phyloP scores from a whole-genome alignment of 2,797 vertebrate genomes.

The Crenichthys baileyi region DNA sequence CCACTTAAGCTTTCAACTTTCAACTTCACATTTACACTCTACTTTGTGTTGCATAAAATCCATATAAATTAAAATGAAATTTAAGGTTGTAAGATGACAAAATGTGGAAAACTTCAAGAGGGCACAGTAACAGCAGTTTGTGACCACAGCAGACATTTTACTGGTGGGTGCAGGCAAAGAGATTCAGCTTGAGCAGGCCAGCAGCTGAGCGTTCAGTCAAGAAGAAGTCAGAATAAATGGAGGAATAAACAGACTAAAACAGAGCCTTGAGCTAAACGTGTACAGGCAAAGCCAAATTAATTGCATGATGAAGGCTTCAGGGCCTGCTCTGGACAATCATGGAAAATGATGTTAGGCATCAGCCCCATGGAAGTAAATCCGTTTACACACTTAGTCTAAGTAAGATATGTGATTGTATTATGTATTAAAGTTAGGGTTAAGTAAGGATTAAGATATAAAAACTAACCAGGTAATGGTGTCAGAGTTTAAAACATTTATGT shows the following conservation, averaged over 20 bases:
- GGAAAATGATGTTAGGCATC: conserved; percentile 31
- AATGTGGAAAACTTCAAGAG: neutral
- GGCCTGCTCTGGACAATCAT: conserved; percentile 30
- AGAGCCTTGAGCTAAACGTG: conserved; percentile 25
- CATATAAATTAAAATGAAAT: neutral
- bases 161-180: conserved; percentile 27
- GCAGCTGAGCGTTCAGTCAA: conserved; percentile 29
- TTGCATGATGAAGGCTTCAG: conserved; percentile 33
- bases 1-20: neutral
- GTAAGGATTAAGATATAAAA: neutral
- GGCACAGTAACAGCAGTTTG: conserved; percentile 34
- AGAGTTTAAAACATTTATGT: neutral
- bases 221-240: conserved; percentile 45
- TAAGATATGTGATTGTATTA: neutral
- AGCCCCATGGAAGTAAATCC: conserved; percentile 14
- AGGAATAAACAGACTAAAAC: conserved; percentile 46
- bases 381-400: conserved; percentile 5
- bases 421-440: neutral
- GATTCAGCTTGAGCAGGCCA: conserved; percentile 26
- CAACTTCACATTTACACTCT: neutral
- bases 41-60: neutral
- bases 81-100: neutral
- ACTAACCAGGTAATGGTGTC: neutral
- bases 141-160: conserved; percentile 27
- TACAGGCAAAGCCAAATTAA: conserved; percentile 35